Percentiles rank a stretch among this genome's conserved stretches.
Conservation (phyloP, 2,888 invertebrate species). For the Agrilus mali region DNA sequence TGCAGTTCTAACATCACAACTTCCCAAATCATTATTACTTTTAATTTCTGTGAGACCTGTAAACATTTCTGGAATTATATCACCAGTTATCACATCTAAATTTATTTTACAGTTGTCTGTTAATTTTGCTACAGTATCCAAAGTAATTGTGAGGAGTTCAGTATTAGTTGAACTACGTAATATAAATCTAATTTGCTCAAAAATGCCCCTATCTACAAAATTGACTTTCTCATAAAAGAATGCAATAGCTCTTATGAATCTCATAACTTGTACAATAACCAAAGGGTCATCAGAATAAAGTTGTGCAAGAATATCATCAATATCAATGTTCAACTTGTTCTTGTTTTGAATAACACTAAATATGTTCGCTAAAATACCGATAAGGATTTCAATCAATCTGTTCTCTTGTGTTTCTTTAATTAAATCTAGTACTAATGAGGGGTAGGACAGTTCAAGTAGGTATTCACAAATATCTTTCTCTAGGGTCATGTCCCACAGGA, state of each 20-base stretch:
- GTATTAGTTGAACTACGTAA: constrained; percentile 60
- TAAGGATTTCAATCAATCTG: constrained; percentile 63
- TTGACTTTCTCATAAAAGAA: constrained; percentile 9
- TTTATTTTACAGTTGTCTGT: constrained; percentile 18
- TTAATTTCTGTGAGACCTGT: too few species aligned
- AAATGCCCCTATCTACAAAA: constrained; percentile 31
- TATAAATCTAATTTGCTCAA: constrained; percentile 54
- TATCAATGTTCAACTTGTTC: constrained; percentile 41
- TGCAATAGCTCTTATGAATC: constrained; percentile 44
- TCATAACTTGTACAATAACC: constrained; percentile 59
- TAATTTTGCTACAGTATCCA: constrained; percentile 40
- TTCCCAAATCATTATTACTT: not conserved
- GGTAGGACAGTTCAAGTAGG: constrained; percentile 52
- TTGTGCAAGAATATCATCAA: constrained; percentile 43
- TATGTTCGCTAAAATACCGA: constrained; percentile 77
- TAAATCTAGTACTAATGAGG: constrained; percentile 49
- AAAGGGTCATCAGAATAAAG: constrained; percentile 54
- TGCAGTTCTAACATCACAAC: not conserved
- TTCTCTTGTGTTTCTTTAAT: constrained; percentile 47
- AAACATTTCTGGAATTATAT: constrained; percentile 13
- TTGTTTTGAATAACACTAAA: constrained; percentile 49
- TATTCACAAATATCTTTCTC: constrained; percentile 63
- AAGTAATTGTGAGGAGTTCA: constrained; percentile 41
- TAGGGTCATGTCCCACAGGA: constrained; percentile 76
- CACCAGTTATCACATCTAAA: constrained; percentile 12